Conservation (phyloP, 2,113 vertebrate genomes). For the Mesoclemmys tuberculata region DNA sequence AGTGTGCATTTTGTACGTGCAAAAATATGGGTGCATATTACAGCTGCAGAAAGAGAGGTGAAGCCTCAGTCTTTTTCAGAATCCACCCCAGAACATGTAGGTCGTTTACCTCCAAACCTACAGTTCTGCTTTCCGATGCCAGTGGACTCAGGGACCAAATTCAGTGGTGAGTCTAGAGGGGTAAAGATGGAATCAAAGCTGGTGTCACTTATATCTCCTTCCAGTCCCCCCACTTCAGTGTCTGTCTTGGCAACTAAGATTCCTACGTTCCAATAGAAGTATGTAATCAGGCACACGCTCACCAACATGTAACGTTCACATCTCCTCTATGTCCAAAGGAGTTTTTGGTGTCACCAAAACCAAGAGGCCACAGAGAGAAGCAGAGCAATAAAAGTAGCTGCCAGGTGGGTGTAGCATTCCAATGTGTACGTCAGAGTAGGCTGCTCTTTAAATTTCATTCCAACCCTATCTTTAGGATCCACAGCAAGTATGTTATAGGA, state of each 20-base stretch:
- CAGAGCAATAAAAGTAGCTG: neutral
- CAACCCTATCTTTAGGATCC: neutral
- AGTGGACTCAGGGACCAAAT: neutral
- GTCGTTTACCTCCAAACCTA: neutral
- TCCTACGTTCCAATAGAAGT: neutral
- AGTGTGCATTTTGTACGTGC: rapidly evolving
- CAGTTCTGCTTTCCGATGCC: neutral
- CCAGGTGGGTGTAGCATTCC: neutral
- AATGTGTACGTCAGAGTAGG: neutral
- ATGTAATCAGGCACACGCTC: neutral
- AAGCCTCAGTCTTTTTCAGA: neutral
- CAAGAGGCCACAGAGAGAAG: neutral
- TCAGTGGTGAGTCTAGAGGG: neutral
- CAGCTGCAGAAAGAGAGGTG: neutral
- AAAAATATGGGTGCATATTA: neutral
- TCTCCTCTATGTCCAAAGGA: neutral
- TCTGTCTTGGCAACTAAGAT: neutral
- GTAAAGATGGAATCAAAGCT: neutral
- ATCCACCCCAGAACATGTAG: neutral
- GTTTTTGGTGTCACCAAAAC: neutral
- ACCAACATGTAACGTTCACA: neutral
- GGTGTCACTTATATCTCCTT: neutral
- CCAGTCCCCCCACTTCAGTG: neutral
- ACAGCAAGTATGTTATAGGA: neutral
- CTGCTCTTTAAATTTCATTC: neutral